A percentile compares a stretch with the other conserved stretches of the same genome.
Evolutionary conservation across 1,140 invertebrate genomes (phyloP).

Genomic region (Drosophila willistoni): DNA sequence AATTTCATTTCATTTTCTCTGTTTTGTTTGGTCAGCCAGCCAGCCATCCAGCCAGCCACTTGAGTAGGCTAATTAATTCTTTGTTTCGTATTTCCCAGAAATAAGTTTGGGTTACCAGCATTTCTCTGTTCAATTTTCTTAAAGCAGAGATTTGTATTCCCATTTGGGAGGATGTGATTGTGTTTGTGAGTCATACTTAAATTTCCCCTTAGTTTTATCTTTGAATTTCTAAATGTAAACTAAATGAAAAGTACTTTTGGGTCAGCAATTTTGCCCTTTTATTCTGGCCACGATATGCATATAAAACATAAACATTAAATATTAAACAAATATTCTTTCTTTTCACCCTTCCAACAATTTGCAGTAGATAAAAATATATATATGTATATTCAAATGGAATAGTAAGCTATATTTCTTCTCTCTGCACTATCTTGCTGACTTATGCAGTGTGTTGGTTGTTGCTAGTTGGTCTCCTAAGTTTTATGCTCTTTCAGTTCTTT

Average conservation of each 20-base stretch:
- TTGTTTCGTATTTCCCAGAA: conserved; percentile 28
- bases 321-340: neutral
- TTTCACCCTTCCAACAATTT: neutral
- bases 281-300: conserved; percentile 26
- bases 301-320: conserved; percentile 49
- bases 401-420: neutral
- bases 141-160: neutral
- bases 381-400: neutral
- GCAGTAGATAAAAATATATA: neutral
- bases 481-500: conserved; percentile 13
- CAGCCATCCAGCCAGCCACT: conserved; percentile 19
- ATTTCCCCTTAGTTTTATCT: neutral
- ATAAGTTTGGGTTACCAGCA: conserved; percentile 25
- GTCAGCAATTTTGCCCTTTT: conserved; percentile 46
- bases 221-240: neutral
- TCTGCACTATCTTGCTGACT: conserved; percentile 9
- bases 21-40: neutral
- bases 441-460: conserved; percentile 11
- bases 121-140: neutral
- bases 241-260: conserved; percentile 24
- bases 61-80: conserved; percentile 58
- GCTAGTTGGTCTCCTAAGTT: conserved; percentile 7
- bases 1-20: conserved; percentile 36
- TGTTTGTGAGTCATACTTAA: neutral
- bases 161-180: neutral